Evolutionary conservation across 2,113 vertebrate genomes (phyloP).

Genomic region (Tupaia chinensis): DNA sequence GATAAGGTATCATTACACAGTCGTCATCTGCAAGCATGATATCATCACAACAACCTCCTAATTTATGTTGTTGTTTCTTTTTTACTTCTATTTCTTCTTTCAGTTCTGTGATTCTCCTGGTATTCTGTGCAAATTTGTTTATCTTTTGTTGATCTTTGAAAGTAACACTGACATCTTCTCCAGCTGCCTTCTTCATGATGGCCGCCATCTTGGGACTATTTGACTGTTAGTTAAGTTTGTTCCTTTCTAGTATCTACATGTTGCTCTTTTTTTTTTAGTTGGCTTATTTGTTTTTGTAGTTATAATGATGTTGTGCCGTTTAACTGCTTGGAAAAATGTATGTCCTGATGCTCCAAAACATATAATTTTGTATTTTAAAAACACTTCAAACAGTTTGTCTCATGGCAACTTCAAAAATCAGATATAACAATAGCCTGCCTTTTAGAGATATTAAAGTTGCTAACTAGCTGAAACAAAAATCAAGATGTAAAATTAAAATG

Average conservation of each 20-base stretch:
- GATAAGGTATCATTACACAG: no score
- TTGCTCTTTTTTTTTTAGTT: not conserved
- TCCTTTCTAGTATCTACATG: not conserved
- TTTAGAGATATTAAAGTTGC: conserved; percentile 1
- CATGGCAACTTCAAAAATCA: conserved; percentile 17
- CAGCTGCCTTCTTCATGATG: no score
- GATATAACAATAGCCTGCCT: not conserved
- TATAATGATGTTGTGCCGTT: not conserved
- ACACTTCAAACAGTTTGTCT: not conserved
- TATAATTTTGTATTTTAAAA: not conserved
- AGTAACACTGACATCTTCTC: no score
- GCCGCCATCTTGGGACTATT: not conserved
- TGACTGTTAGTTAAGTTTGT: not conserved
- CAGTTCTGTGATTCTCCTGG: no score
- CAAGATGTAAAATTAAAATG: not conserved
- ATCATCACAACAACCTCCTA: no score
- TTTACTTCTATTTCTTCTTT: no score
- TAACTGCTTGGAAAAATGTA: not conserved
- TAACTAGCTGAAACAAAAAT: conserved; percentile 7
- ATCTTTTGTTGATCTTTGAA: no score
- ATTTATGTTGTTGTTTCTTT: no score
- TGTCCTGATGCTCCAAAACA: not conserved
- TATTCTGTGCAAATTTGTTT: no score
- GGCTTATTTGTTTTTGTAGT: not conserved
- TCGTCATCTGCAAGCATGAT: no score